Conservation (phyloP, 2,797 vertebrate genomes). For the Sciurus carolinensis region DNA sequence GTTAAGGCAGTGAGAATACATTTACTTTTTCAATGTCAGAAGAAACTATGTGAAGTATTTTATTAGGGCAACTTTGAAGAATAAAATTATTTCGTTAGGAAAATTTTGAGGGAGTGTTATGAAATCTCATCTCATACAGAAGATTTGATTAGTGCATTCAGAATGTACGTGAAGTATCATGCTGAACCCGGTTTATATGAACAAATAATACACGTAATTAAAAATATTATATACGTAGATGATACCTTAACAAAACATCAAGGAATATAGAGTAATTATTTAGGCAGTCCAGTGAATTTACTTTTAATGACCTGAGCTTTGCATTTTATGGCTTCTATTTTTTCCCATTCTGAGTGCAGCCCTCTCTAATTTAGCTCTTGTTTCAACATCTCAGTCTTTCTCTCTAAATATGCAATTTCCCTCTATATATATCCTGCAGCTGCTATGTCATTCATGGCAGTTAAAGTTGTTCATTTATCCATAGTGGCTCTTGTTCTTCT, state of each 20-base stretch:
- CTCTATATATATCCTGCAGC: slow-evolving; percentile 50
- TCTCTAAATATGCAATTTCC: slow-evolving; percentile 64
- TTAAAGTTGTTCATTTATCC: slow-evolving; percentile 55
- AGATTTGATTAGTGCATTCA: background rate
- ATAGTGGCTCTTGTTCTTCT: background rate
- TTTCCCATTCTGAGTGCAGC: background rate
- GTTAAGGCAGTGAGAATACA: background rate
- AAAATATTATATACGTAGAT: background rate
- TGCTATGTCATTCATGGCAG: slow-evolving; percentile 15
- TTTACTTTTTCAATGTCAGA: background rate
- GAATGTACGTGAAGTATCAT: background rate
- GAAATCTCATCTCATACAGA: background rate
- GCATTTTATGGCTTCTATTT: slow-evolving; percentile 3
- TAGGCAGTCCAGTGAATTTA: background rate
- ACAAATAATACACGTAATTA: background rate
- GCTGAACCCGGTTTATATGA: background rate
- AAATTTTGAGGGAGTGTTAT: background rate
- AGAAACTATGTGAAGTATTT: background rate
- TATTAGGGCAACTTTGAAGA: slow-evolving; percentile 26
- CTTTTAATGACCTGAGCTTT: slow-evolving; percentile 26
- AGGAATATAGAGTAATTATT: background rate
- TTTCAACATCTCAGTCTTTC: slow-evolving; percentile 52
- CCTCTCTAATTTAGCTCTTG: slow-evolving; percentile 58
- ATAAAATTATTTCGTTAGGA: background rate
- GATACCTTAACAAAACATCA: background rate